These are phyloP conservation scores for Chrysemys picta DNA, from an alignment of 2,113 vertebrate species.

Conservation along the genomic window DNA sequence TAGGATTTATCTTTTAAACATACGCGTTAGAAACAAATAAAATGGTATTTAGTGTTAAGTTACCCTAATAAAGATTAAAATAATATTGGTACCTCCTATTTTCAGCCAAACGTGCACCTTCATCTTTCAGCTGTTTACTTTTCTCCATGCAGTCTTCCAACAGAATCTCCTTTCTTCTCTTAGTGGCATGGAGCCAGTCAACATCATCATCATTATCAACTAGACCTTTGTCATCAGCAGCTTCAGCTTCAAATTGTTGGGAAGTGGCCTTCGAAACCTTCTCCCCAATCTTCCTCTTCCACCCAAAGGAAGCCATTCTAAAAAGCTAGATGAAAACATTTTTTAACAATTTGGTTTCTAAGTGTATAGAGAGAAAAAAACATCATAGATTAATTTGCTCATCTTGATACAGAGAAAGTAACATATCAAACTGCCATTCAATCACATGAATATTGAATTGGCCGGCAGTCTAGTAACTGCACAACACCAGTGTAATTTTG, in stretches of 20 bases:
- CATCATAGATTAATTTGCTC: fast-evolving
- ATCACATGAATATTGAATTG: fast-evolving
- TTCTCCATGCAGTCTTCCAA: conserved; percentile 84
- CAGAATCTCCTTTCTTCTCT: conserved; percentile 85
- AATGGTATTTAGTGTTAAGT: background rate
- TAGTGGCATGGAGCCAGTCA: conserved; percentile 85
- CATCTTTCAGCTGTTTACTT: conserved; percentile 89
- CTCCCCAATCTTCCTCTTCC: conserved; percentile 96
- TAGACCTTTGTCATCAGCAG: conserved; percentile 73
- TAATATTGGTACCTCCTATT: conserved; percentile 83
- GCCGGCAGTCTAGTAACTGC: fast-evolving
- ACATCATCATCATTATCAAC: conserved; percentile 74
- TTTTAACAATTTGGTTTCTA: background rate
- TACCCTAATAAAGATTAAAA: background rate
- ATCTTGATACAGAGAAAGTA: fast-evolving
- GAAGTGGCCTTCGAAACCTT: conserved; percentile 90
- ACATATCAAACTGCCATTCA: fast-evolving
- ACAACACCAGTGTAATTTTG: fast-evolving
- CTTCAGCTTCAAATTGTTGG: conserved; percentile 91
- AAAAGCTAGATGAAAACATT: background rate
- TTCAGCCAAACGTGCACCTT: conserved; percentile 88
- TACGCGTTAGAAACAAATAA: background rate
- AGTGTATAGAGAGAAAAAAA: fast-evolving
- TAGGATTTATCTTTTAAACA: fast-evolving
- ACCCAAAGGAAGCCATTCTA: conserved; percentile 95